These are phyloP conservation scores for Cheirogaleus medius DNA, from an alignment of 2,113 vertebrate species.

Conservation along the genomic window DNA sequence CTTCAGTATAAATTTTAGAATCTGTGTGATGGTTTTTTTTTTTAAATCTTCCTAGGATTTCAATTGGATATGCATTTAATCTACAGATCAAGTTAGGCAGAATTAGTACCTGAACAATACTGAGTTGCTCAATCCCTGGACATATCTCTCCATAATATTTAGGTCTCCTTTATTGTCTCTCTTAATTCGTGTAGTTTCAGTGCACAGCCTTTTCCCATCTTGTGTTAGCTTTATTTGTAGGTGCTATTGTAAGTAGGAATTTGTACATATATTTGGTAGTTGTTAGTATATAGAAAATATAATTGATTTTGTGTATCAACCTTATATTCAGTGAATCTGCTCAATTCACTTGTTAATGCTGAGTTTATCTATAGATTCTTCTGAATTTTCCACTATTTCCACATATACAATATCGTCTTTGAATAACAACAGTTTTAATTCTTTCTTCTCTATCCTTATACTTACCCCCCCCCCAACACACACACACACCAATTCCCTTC, in stretches of 20 bases:
- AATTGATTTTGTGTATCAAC: background rate
- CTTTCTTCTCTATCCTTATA: background rate
- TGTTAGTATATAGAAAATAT: background rate
- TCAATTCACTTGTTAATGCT: background rate
- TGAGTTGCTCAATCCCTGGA: background rate
- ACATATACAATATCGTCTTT: background rate
- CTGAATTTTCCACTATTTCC: background rate
- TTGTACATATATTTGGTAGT: background rate
- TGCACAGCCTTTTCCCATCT: background rate
- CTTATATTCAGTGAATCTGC: background rate
- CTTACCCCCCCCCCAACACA: too few relatives aligned
- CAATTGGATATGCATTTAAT: background rate
- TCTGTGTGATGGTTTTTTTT: background rate
- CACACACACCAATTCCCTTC: background rate
- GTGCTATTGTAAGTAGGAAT: background rate
- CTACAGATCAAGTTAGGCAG: background rate
- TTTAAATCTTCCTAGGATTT: background rate
- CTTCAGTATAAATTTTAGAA: background rate
- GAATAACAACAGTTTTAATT: background rate
- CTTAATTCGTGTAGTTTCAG: background rate
- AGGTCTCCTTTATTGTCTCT: background rate
- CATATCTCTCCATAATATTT: background rate
- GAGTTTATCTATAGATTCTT: background rate
- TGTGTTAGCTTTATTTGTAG: background rate
- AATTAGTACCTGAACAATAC: background rate